Evolutionary conservation across 2,797 vertebrate species (phyloP), one percentile per base, ranked within the genome.

Genomic region (Sebastes variabilis): DNA sequence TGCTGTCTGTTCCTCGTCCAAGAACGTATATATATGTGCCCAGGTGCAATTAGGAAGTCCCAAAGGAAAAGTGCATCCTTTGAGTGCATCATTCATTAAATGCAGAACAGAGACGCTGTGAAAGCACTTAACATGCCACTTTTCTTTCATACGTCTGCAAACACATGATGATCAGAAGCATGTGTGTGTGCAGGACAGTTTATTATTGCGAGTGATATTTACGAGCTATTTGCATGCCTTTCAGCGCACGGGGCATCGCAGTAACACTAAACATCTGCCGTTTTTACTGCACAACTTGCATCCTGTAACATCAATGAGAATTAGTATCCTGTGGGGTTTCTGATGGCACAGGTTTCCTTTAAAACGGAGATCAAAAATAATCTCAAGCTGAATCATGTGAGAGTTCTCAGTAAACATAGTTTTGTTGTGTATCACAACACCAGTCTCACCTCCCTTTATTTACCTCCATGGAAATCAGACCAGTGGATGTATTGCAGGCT

Each of bases 41-140:
- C 76, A 90, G 88, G 87, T 91, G 78, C 74, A 70, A 66, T 70
- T 70, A 86, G 88, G 81, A 86, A 90, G 22, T 87, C 88, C 87
- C 90, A 87, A 13, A 84, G 90, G 92, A 89, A 84, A 81, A 80
- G 69, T 4, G 55, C 61, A 52, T 85, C 66, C 71, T 34, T 25
- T 24, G 52, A 30, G 56, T 10, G 68, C 24, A 82, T 81, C 67
- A 32, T 85, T 52, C 38, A 52, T 84, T 54, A 38, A 70, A 64
- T 20, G 58, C 8, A n/a, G 68, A 13, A 20, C 27, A 4, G 16
- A 74, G 27, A 68, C 14, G 27, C 87, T 80, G 83, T 24, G 10
- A 78, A 85, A 74, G 8, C 29, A 65, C 46, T 79, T 55, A 68
- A n/a, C 27, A 3, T 13, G 46, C 42, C n/a, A 30, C 49, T 56